Conservation (phyloP, 2,797 vertebrate species). For the Pempheris klunzingeri region DNA sequence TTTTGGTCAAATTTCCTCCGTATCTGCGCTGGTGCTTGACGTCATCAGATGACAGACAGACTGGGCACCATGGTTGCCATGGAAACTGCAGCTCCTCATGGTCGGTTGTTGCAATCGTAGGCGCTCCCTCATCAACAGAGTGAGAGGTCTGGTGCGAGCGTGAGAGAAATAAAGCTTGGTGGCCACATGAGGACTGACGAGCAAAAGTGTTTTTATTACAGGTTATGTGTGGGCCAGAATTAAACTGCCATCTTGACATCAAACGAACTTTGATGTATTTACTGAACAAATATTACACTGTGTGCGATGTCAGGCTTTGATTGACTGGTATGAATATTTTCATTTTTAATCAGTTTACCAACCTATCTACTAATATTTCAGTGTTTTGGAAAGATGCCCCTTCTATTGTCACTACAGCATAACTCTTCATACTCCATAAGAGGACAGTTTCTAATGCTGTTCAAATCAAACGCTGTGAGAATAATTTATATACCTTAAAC, state of each 20-base stretch:
- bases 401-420: not conserved
- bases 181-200: conserved; percentile 31
- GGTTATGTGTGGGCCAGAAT: conserved; percentile 10
- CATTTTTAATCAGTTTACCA: not conserved
- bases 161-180: conserved; percentile 33
- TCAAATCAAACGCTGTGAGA: not conserved
- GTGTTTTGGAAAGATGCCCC: not conserved
- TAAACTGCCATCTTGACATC: conserved; percentile 18
- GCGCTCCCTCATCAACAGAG: conserved; percentile 52
- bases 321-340: not conserved
- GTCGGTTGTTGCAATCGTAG: conserved; percentile 53
- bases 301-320: not conserved
- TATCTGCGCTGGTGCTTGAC: conserved; percentile 82
- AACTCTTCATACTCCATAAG: not conserved
- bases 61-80: conserved; percentile 79
- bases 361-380: not conserved
- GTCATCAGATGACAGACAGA: conserved; percentile 81
- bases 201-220: conserved; percentile 13
- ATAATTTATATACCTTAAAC: not conserved
- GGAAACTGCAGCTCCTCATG: conserved; percentile 82
- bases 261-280: not conserved
- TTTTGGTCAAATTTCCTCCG: conserved; percentile 79
- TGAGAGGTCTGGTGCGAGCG: conserved; percentile 13
- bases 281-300: conserved; percentile 6
- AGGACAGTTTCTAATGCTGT: not conserved